These are phyloP conservation scores for Clarias gariepinus DNA, from an alignment of 2,113 vertebrate species.

Conservation along the genomic window DNA sequence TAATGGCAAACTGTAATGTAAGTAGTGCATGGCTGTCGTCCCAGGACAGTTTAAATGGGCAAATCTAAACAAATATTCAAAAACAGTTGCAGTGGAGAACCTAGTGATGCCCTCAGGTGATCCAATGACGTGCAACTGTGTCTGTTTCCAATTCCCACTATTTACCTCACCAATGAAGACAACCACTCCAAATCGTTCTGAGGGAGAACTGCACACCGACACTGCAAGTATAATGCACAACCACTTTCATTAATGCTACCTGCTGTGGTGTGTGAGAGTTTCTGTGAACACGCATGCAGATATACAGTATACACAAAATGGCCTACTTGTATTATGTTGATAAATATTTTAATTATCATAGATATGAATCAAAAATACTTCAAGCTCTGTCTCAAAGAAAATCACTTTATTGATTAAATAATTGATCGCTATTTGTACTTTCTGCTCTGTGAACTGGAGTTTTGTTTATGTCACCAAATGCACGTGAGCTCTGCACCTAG, in stretches of 20 bases:
- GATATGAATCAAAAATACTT: too few relatives aligned
- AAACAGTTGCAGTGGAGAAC: background rate
- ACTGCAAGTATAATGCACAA: slow-evolving; percentile 38
- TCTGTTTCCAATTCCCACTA: slow-evolving; percentile 72
- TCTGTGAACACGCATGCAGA: background rate
- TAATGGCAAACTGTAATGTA: slow-evolving; percentile 59
- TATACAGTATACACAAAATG: too few relatives aligned
- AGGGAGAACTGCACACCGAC: slow-evolving; percentile 29
- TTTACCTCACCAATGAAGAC: slow-evolving; percentile 64
- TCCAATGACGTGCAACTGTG: slow-evolving; percentile 46
- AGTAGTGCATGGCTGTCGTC: slow-evolving; percentile 50
- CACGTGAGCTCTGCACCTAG: too few relatives aligned
- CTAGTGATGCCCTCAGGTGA: slow-evolving; percentile 5
- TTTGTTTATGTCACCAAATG: too few relatives aligned
- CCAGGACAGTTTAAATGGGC: slow-evolving; percentile 59
- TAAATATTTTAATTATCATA: too few relatives aligned
- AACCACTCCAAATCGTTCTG: slow-evolving; percentile 56
- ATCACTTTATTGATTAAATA: too few relatives aligned
- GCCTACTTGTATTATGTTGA: too few relatives aligned
- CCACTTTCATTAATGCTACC: slow-evolving; percentile 38
- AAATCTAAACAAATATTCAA: slow-evolving; percentile 66
- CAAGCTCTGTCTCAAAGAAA: too few relatives aligned
- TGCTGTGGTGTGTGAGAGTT: background rate
- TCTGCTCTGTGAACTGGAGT: too few relatives aligned
- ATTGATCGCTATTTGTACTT: too few relatives aligned